These are phyloP conservation scores for Myiagra hebetior DNA, from an alignment of 2,113 vertebrate species.

Conservation along the genomic window DNA sequence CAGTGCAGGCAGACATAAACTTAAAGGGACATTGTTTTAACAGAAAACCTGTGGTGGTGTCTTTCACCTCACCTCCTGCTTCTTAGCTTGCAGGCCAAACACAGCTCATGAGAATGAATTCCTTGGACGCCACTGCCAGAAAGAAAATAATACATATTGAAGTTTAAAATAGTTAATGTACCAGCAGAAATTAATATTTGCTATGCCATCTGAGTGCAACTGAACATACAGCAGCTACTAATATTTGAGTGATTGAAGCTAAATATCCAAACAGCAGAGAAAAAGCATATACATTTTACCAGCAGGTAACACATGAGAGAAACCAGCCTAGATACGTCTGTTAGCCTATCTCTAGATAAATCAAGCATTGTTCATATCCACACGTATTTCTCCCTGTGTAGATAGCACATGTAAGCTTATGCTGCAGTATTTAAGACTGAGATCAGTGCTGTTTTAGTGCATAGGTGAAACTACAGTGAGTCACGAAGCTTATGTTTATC, in stretches of 20 bases:
- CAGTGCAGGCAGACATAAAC: not conserved
- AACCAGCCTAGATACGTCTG: not conserved
- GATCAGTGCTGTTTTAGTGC: not conserved
- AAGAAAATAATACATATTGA: not conserved
- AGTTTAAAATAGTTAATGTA: not conserved
- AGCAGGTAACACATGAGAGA: not conserved
- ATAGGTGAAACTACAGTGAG: not conserved
- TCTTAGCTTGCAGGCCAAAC: not conserved
- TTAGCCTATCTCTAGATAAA: not conserved
- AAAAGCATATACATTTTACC: not conserved
- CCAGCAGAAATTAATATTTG: not conserved
- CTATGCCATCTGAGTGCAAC: not conserved
- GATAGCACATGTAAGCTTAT: not conserved
- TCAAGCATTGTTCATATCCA: not conserved
- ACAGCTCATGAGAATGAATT: not conserved
- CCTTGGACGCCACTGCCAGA: not conserved
- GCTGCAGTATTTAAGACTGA: not conserved
- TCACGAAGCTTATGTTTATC: not conserved
- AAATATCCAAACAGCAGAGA: not conserved
- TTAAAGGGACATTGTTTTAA: not conserved
- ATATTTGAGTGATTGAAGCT: not conserved
- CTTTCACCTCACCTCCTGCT: not conserved
- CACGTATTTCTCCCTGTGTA: not conserved
- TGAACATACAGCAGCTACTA: not conserved
- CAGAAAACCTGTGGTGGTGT: not conserved